phyloP scores from a whole-genome alignment of 2,797 vertebrate species.

The Sebastes vulpes region DNA sequence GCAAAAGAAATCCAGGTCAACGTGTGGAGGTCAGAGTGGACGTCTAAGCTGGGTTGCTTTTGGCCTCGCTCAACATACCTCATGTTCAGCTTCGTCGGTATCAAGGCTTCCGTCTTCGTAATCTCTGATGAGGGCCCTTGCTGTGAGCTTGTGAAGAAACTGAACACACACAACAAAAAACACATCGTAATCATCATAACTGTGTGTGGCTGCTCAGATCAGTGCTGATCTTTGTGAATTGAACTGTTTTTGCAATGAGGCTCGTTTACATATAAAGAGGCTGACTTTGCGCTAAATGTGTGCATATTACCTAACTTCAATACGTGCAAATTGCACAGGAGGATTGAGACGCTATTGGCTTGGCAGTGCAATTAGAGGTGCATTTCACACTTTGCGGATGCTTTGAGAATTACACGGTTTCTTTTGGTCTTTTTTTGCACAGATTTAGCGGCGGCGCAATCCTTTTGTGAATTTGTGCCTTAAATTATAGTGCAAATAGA shows the following conservation, averaged over 20 bases:
- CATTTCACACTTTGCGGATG: background rate
- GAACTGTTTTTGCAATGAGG: background rate
- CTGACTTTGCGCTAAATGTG: background rate
- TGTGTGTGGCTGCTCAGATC: background rate
- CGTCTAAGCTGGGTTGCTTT: background rate
- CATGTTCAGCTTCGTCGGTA: conserved; percentile 84
- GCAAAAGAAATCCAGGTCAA: background rate
- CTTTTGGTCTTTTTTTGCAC: background rate
- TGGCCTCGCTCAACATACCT: conserved; percentile 77
- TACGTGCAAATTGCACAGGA: background rate
- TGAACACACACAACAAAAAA: conserved; percentile 45
- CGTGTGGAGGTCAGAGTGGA: background rate
- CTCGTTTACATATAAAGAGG: background rate
- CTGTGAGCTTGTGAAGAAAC: conserved; percentile 92
- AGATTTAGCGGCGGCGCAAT: background rate
- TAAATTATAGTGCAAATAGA: background rate
- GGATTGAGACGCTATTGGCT: background rate
- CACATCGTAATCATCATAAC: background rate
- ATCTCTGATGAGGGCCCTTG: conserved; percentile 90
- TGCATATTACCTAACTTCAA: background rate
- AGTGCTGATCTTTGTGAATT: background rate
- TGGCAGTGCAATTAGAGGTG: no score
- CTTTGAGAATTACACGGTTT: background rate
- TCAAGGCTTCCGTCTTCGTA: conserved; percentile 91
- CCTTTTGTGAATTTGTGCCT: background rate